Evolutionary conservation across 1,140 invertebrate genomes (phyloP).

Genomic region (Mamestra configurata): DNA sequence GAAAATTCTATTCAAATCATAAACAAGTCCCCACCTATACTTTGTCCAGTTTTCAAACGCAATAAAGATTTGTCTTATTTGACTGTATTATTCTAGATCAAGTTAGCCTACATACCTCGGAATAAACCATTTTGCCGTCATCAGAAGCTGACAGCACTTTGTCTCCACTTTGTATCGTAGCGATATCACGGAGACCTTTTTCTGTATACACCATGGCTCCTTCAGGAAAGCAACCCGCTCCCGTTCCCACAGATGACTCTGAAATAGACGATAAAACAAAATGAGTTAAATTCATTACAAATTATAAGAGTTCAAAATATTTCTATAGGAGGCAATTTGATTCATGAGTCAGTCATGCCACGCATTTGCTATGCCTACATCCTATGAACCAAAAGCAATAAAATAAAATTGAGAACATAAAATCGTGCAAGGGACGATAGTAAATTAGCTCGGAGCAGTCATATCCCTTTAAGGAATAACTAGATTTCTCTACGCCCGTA

Average conservation of each 20-base stretch:
- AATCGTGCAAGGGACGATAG: constrained; percentile 74
- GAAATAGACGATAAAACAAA: constrained; percentile 69
- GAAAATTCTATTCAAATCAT: constrained; percentile 70
- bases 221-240: constrained; percentile 93
- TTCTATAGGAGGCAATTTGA: neutral
- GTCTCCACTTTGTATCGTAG: constrained; percentile 93
- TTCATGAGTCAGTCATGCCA: neutral
- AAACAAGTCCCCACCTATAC: neutral
- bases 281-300: neutral
- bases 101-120: constrained; percentile 88
- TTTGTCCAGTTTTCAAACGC: too few species aligned
- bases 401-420: constrained; percentile 76
- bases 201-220: constrained; percentile 89
- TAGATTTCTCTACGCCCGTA: constrained; percentile 84
- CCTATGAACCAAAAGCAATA: constrained; percentile 59
- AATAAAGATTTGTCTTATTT: too few species aligned
- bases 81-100: too few species aligned
- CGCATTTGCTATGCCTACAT: constrained; percentile 38
- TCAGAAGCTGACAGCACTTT: constrained; percentile 92
- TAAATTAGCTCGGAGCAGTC: constrained; percentile 78
- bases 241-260: constrained; percentile 95
- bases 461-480: constrained; percentile 84
- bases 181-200: constrained; percentile 87
- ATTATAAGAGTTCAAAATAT: neutral
- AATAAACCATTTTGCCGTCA: constrained; percentile 92